Percentiles rank a stretch among this genome's conserved stretches.
Conservation (phyloP, 2,888 invertebrate genomes). For the Macaria liturata region DNA sequence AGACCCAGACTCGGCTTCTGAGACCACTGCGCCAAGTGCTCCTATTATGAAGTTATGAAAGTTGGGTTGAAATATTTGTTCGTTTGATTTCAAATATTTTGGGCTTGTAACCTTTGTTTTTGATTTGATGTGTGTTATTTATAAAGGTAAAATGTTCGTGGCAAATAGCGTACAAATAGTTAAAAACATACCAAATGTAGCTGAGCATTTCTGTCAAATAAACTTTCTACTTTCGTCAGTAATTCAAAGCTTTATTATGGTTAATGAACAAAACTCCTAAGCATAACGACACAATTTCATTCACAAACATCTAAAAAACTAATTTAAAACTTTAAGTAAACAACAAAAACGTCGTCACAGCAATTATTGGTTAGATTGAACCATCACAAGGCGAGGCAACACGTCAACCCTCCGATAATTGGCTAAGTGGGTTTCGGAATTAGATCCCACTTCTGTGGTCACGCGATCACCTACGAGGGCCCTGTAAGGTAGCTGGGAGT, state of each 20-base stretch:
- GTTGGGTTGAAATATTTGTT: conserved; percentile 15
- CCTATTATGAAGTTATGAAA: conserved; percentile 17
- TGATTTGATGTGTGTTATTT: too few species aligned
- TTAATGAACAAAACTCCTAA: too few species aligned
- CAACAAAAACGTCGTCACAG: conserved; percentile 38
- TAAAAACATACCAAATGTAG: too few species aligned
- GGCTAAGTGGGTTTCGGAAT: conserved; percentile 66
- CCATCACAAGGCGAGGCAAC: conserved; percentile 54
- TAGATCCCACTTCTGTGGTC: conserved; percentile 60
- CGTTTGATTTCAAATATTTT: conserved; percentile 1
- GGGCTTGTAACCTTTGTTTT: not conserved
- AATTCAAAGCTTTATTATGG: too few species aligned
- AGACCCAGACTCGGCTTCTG: conserved; percentile 30
- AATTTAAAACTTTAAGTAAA: conserved; percentile 18
- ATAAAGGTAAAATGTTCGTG: too few species aligned
- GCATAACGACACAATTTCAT: too few species aligned
- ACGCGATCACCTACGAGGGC: conserved; percentile 56
- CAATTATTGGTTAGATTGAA: conserved; percentile 65
- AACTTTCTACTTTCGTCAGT: too few species aligned
- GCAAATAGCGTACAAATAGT: too few species aligned
- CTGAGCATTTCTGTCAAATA: too few species aligned
- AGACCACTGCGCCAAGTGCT: conserved; percentile 16
- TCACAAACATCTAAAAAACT: not conserved
- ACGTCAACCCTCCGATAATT: conserved; percentile 64
- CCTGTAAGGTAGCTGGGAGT: conserved; percentile 20